These are phyloP conservation scores for Diacarnus erythraeanus DNA, from an alignment of 37 sponge, comb jelly and placozoan genomes.

Conservation along the genomic window DNA sequence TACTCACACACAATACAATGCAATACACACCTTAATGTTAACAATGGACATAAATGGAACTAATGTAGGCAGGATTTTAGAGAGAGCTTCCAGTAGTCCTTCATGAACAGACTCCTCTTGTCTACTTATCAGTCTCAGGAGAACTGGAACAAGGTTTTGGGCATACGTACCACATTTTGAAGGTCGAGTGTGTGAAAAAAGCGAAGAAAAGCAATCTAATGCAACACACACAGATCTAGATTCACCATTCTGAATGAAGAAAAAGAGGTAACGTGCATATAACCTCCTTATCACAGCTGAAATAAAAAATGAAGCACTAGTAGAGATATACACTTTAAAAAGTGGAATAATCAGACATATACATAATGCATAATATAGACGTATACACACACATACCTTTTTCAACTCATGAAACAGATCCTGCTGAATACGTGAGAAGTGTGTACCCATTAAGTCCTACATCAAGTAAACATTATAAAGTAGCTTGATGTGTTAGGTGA, in stretches of 20 bases:
- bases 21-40: conserved; percentile 31
- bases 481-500: not conserved
- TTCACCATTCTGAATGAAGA: conserved; percentile 48
- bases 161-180: conserved; percentile 24
- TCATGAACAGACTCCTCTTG: conserved; percentile 60
- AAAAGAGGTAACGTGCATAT: not conserved
- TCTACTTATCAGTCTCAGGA: conserved; percentile 30
- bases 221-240: conserved; percentile 47
- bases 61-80: conserved; percentile 46
- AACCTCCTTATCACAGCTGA: not conserved
- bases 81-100: conserved; percentile 35
- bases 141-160: conserved; percentile 46
- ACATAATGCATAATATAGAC: not conserved
- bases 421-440: conserved; percentile 44
- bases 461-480: not conserved
- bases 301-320: not conserved
- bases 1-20: conserved; percentile 4
- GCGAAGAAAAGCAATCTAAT: conserved; percentile 53
- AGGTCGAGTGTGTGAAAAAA: conserved; percentile 46
- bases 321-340: conserved; percentile 6
- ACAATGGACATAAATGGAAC: conserved; percentile 35
- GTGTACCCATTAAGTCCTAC: conserved; percentile 25
- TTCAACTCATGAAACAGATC: conserved; percentile 66
- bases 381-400: conserved; percentile 33
- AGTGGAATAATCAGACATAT: too few species aligned